Base-by-base conservation (phyloP, 1,140 invertebrate species). In the Dinothrombium tinctorium region DNA sequence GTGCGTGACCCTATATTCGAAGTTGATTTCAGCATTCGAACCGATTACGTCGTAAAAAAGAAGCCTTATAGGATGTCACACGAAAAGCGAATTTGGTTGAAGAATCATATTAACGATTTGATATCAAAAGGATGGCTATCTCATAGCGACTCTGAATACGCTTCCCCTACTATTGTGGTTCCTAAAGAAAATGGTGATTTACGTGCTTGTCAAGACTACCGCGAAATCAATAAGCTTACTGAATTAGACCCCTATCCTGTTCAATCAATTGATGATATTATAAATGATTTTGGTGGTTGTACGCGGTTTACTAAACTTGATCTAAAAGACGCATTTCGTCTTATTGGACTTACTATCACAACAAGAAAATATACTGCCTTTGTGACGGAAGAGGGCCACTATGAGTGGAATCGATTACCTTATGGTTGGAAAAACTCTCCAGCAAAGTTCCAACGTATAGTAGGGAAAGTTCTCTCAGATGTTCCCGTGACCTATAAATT, bases 341-440 rank as follows among this genome's bases (percentile, higher is more conserved):
- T 32, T 12, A 14, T 41, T 12, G 12, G 20, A 4, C 17, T 41
- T 12, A 6, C 26, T 11, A 3, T 3, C 9, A 2, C 21, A 33
- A 24, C 17, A 12, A 8, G 20, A 12, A 19, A 41, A 22, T 17
- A 8, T 7, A 33, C 33, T 12, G 25, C 40, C 19, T 41, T 41
- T 22, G 26, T 22, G 3, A 7, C 23, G 3, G 26, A 25, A 7
- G 29, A 17, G 1, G 40, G 40, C 17, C 20, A 20, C 21, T 41
- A n/a, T 24, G 26, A 33, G 14, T 37, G 11, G 8, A 19, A 4
- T 6, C 26, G 40, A 4, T 36, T 41, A 7, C 40, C 40, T 21
- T 41, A 17, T 3, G 40, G 40, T 20, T 33, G 26, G 26, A 22
- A 20, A 23, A 42, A 42, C 24, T 12, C 32, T 4, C 32, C 32